These are phyloP conservation scores for Oxyscelio sp. DNA, from an alignment of 2,888 invertebrate species.

Conservation along the genomic window DNA sequence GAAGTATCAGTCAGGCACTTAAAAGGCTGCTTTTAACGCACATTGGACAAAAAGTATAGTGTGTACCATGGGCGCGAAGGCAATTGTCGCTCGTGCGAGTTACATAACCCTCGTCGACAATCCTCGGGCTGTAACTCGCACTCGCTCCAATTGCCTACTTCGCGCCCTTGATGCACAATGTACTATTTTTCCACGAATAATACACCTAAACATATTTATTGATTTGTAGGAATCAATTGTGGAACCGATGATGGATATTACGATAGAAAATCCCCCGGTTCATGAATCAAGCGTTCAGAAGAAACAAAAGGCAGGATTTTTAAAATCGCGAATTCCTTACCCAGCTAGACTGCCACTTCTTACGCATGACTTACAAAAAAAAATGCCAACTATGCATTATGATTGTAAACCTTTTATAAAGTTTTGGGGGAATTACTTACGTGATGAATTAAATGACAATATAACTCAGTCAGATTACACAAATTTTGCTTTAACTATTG, in stretches of 20 bases:
- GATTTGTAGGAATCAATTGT: too few relatives aligned
- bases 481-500: slow-evolving; percentile 8
- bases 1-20: too few relatives aligned
- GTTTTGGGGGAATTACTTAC: slow-evolving; percentile 21
- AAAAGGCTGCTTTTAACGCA: too few relatives aligned
- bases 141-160: too few relatives aligned
- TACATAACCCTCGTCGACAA: too few relatives aligned
- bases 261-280: too few relatives aligned
- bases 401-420: not conserved
- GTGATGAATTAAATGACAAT: not conserved
- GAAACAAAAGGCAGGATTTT: not conserved
- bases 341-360: slow-evolving; percentile 11
- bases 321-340: not conserved
- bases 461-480: not conserved
- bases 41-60: too few relatives aligned
- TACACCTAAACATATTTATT: not conserved
- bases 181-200: not conserved
- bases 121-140: too few relatives aligned
- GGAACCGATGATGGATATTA: too few relatives aligned
- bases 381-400: not conserved
- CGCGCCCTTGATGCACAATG: too few relatives aligned
- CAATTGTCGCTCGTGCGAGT: too few relatives aligned
- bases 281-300: not conserved
- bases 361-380: not conserved
- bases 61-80: too few relatives aligned